Evolutionary conservation across 2,888 invertebrate species (phyloP), one percentile per base, ranked within the genome.

Genomic region (Drosophila aldrichi): DNA sequence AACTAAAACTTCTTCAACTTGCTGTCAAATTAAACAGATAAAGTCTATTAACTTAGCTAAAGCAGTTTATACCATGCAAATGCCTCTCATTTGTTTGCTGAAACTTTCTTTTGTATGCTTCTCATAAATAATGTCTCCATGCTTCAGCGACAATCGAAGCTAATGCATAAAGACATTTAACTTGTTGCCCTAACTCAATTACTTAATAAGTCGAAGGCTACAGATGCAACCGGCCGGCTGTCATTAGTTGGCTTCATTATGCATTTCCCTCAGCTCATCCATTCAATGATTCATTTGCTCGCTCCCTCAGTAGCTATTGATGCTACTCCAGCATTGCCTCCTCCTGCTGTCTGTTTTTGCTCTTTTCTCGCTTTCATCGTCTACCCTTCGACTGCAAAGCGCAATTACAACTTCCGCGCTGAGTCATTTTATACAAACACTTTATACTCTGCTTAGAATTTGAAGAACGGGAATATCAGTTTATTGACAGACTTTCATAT

Each of bases 331-430:
- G 29, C 44, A 38, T 25, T 25, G 9, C 25, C n/a, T 25, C 2
- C 48, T 48, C 6, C 56, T 56, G 0, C 38, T 55, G 18, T 25
- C n/a, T 51, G 22, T 38, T 58, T 69, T 58, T 40, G 66, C 46
- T 65, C 22, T 25, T 29, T 22, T 38, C 49, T 12, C 49, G 2
- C 18, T 20, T 40, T 16, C n/a, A 44, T 10, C 51, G n/a, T 56
- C 20, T 8, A 18, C 58, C 41, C 41, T 18, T 52, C 48, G 46
- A 12, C 34, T 32, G 18, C 66, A 62, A 76, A 70, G 34, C 72
- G 84, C 79, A 78, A 83, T 87, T 87, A 83, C 78, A 81, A 83
- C 79, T 81, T 84, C 84, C 84, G 89, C 59, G 59, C 68, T 89
- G 78, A 78, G 59, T 88, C 87, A 82, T 61, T 46, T 46, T 14